Base-by-base conservation (phyloP, 2,888 invertebrate genomes). In the Exocentrus adspersus region DNA sequence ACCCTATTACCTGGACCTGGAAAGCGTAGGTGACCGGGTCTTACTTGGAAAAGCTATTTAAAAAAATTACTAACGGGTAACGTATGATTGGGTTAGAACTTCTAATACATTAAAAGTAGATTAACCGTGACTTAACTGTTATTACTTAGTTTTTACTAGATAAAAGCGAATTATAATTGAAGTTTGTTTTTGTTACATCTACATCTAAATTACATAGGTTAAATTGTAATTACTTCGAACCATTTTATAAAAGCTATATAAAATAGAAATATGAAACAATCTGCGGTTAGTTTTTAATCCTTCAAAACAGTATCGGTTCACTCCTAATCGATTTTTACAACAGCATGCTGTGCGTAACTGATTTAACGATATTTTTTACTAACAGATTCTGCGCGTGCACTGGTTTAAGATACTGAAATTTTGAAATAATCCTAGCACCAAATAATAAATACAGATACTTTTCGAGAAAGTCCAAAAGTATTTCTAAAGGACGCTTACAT, bases 81-180 rank as follows among this genome's bases (percentile, higher is more conserved):
- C 28, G 28, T 54, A 43, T 42, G 43, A 54, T 24, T 43, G 17
- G 28, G 28, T 16, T 20, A 9, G 43, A 45, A 19, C 17, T 54
- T 43, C n/a, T 17, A 24, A 9, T 43, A 43, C 19, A 51, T 50
- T 59, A 42, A 53, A 60, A 43, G 19, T 60, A 60, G 53, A 59
- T 46, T 58, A 62, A 58, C 63, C 59, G 53, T 63, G 63, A 53
- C 53, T 37, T 63, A 63, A 63, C 58, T 58, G 58, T 63, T 59
- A 53, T 41, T 53, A 30, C 51, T 59, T n/a, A 37, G 37, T 37
- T 59, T 59, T 59, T 59, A 59, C 41, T 24, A 41, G 42, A 59
- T 48, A 41, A 56, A 56, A 56, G 41, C 45, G 45, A 56, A 51
- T 59, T 59, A 54, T 54, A 54, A 54, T 51, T 59, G 59, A 59